These are phyloP conservation scores for Plotosus lineatus DNA, from an alignment of 2,113 vertebrate genomes.

Conservation along the genomic window DNA sequence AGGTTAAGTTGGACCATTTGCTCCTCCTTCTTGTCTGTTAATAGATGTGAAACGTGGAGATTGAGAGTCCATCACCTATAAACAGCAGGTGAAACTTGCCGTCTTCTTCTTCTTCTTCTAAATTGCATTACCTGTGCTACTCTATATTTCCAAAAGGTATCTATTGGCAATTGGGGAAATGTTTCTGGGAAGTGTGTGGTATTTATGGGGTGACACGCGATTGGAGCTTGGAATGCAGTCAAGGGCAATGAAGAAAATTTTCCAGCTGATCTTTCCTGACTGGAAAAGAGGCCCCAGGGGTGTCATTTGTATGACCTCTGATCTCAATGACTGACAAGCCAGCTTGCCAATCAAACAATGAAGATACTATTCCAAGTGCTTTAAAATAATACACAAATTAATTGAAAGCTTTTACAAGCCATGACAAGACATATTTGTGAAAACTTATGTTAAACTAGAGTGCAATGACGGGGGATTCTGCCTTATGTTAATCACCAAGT, in stretches of 20 bases:
- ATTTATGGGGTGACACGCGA: slow-evolving; percentile 36
- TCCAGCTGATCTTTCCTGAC: slow-evolving; percentile 39
- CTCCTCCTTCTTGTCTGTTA: slow-evolving; percentile 47
- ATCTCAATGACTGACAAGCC: slow-evolving; percentile 28
- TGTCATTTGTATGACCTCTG: slow-evolving; percentile 37
- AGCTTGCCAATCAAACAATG: slow-evolving; percentile 25
- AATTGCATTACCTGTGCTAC: slow-evolving; percentile 43
- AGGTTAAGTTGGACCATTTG: slow-evolving; percentile 54
- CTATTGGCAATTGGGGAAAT: slow-evolving; percentile 33
- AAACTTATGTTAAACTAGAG: background rate
- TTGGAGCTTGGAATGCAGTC: slow-evolving; percentile 35
- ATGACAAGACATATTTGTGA: background rate
- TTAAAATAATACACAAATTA: slow-evolving; percentile 23
- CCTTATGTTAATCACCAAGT: background rate
- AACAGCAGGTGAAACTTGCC: slow-evolving; percentile 50
- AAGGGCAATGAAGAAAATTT: slow-evolving; percentile 40
- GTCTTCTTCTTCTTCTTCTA: slow-evolving; percentile 38
- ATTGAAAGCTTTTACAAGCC: slow-evolving; percentile 8
- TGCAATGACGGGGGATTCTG: background rate
- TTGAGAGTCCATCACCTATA: slow-evolving; percentile 34
- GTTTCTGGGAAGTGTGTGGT: slow-evolving; percentile 50
- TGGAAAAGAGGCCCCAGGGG: slow-evolving; percentile 32
- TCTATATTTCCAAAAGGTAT: slow-evolving; percentile 31
- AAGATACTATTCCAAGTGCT: background rate
- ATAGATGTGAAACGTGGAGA: slow-evolving; percentile 37